Conservation (phyloP, 2,797 vertebrate genomes). For the Bradypodion pumilum region DNA sequence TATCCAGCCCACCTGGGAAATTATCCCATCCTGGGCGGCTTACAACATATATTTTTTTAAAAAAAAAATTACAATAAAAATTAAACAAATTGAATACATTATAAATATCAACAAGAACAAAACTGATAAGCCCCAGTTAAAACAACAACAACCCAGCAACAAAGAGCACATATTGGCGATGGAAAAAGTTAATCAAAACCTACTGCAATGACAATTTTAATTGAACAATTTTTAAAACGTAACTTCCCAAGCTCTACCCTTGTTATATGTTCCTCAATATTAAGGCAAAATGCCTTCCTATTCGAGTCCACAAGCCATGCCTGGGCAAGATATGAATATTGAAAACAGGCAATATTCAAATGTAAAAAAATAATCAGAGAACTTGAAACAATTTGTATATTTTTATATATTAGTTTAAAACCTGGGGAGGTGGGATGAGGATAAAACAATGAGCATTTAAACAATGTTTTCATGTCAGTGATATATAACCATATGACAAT, state of each 20-base stretch:
- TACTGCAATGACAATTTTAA: background rate
- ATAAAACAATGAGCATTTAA: background rate
- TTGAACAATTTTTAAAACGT: background rate
- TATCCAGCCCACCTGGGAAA: no score
- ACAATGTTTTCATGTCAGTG: background rate
- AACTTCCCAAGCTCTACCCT: background rate
- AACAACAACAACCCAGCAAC: no score
- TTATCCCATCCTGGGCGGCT: no score
- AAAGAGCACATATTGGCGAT: no score
- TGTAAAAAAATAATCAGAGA: background rate
- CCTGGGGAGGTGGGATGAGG: no score
- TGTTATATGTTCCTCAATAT: background rate
- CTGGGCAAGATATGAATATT: background rate
- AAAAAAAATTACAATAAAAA: background rate
- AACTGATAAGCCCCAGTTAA: no score
- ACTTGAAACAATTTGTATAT: background rate
- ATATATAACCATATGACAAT: background rate
- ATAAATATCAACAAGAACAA: no score
- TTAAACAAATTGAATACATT: no score
- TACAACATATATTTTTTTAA: no score
- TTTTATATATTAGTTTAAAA: background rate
- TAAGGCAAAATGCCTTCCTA: no score
- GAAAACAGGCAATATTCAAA: background rate
- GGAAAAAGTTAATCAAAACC: no score
- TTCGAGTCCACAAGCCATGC: no score